Evolutionary conservation across 1,140 invertebrate species (phyloP), one percentile per base, ranked within the genome.

Genomic region (Phortica variegata): DNA sequence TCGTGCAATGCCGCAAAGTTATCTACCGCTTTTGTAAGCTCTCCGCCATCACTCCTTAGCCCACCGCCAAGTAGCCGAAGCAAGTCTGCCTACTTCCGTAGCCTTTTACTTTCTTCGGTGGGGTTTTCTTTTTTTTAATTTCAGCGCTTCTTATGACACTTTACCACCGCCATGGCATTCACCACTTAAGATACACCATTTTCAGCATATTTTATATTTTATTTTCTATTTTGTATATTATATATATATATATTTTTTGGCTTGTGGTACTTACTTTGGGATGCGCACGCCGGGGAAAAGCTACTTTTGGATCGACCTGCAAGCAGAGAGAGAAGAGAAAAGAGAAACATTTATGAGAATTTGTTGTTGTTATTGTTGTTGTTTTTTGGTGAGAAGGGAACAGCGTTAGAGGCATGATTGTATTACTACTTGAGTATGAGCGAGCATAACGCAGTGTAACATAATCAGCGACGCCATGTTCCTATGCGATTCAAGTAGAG

Each of bases 271-370:
- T 89, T 84, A 96, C 93, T 90, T 97, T 97, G 82, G 93, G 93
- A 85, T 97, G 94, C 84, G 93, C 91, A 85, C 94, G 88, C 82
- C 96, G 90, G 60, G 96, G 96, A 84, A 98, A 98, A 78, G 96
- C 96, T 80, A 98, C 93, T 88, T 99, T 99, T 65, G 96, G 96
- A 79, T 99, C 96, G 83, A 99, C 97, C 95, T 97, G 88, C 60
- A 91, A 90, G 75, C 77, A 69, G 72, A 66, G 72, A 49, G 43
- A 43, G 17, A 33, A 46, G 20, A 47, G 21, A 44, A 44, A 29
- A 37, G 19, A 26, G 17, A n/a, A n/a, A n/a, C n/a, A n/a, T n/a
- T n/a, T n/a, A n/a, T n/a, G n/a, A n/a, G n/a, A n/a, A n/a, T n/a
- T n/a, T n/a, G n/a, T n/a, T n/a, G n/a, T n/a, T n/a, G n/a, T n/a